Base-by-base conservation (phyloP, 2,888 invertebrate genomes). In the Serrognathus titanus region DNA sequence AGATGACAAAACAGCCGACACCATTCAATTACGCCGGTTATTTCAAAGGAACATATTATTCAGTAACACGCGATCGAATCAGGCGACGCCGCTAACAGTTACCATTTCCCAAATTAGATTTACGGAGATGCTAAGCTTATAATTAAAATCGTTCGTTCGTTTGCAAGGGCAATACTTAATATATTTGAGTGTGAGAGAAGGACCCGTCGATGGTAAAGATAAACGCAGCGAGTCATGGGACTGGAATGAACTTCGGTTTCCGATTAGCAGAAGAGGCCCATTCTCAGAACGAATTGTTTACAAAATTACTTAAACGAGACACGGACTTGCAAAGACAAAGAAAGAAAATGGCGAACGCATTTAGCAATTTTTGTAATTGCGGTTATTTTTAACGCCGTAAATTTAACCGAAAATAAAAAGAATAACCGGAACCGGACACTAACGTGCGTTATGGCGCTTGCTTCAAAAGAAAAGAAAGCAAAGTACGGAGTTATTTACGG, bases 401-500 rank as follows among this genome's bases (percentile, higher is more conserved):
- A 31, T 31, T 31, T 31, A 31, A 31, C 24, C 6, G 24, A 52
- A 52, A 52, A 37, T 37, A 52, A 47, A 52, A 47, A 37, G 43
- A 52, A 37, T 46, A 52, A 53, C 53, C 48, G 53, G 53, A 53
- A 53, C 53, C 48, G 53, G 48, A 53, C 48, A 48, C 48, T 13
- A 20, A 53, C 39, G 12, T 13, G 31, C 48, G 53, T 47, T 48
- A 39, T 16, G 31, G 37, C 47, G n/a, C 24, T 46, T 46, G 47
- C 48, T 24, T 16, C 8, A n/a, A 10, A 12, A 51, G 24, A 37
- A 38, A 48, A 47, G 31, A 53, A 38, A 45, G 45, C 45, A 51
- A n/a, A 51, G 51, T 43, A 51, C 51, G 51, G 51, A 51, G 51
- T 51, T 51, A 51, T 51, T 51, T 51, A 51, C 51, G 51, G 31